Percentiles rank a stretch among this genome's conserved stretches.
These are phyloP conservation scores for Xestia ashworthii DNA, from an alignment of 2,888 invertebrate species.

Conservation along the genomic window DNA sequence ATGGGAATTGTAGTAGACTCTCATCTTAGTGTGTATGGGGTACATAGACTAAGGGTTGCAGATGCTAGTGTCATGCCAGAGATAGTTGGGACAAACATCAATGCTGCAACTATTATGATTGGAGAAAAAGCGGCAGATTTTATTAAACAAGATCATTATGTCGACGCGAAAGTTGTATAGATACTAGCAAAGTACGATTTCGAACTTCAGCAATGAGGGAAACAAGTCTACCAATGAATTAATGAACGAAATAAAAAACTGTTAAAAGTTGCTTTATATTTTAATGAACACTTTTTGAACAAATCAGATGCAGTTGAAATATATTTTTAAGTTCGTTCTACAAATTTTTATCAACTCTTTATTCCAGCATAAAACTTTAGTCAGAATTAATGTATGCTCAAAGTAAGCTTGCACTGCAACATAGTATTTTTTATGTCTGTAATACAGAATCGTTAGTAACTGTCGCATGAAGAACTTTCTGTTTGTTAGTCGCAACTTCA, in stretches of 20 bases:
- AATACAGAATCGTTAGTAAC: conserved; percentile 24
- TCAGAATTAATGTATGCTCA: neutral
- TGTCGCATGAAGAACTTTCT: conserved; percentile 21
- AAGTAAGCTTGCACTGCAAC: neutral
- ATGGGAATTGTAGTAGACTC: conserved; percentile 94
- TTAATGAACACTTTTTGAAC: neutral
- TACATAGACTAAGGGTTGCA: neutral
- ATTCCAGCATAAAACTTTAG: neutral
- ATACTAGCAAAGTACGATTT: neutral
- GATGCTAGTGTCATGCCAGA: conserved; percentile 91
- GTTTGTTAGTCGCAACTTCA: conserved; percentile 40
- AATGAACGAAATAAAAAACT: neutral
- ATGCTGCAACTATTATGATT: conserved; percentile 94
- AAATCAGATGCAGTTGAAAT: neutral
- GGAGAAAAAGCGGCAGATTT: conserved; percentile 90
- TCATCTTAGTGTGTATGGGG: conserved; percentile 88
- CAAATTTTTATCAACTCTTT: neutral
- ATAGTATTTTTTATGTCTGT: conserved; percentile 7
- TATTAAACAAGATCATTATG: conserved; percentile 51
- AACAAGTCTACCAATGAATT: neutral
- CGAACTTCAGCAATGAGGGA: neutral
- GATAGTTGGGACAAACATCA: conserved; percentile 92
- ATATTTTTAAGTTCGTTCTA: neutral
- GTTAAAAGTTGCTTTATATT: neutral
- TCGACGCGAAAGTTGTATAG: neutral